Evolutionary conservation across 2,113 vertebrate species (phyloP), one percentile per base, ranked within the genome.

Genomic region (Bufo bufo): DNA sequence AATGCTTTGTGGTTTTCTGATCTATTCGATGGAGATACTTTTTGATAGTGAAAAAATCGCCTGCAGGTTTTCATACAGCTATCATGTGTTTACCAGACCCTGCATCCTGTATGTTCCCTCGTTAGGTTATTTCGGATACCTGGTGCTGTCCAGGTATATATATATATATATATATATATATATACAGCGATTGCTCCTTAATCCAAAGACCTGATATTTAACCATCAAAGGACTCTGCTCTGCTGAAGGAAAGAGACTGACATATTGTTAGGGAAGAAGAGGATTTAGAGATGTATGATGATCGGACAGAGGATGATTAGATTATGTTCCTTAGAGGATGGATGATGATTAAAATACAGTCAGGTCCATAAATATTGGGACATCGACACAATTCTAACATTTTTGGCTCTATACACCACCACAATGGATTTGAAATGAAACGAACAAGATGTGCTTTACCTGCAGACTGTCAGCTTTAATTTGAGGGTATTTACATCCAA

Each of bases 1-100:
- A 58, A 80, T 17, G 77, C 77, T 80, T 58, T 80, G 54, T 59
- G 77, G 23, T 80, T 80, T 59, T 59, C 54, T 80, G 5, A 59
- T 58, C 50, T 7, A 17, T 54, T 80, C n/a, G 54, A 58, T 59
- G 77, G 77, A 33, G 54, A 80, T 33, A 59, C 43, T 80, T 75
- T 80, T 58, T 79, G 77, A 79, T 79, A 56, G 50, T 79, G 20
- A 23, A 16, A 17, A 54, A 79, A 79, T 56, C 50, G 52, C 54
- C 77, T 59, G 77, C 77, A 80, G 77, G 54, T 56, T 80, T 56
- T 19, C 54, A 58, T 58, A 16, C 52, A 33, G 77, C 58, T 50
- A 16, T 33, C 77, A 59, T 23, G 54, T 33, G 54, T 80, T 80
- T 58, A 58, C 17, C 54, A 80, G 54, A 59, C 23, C 6, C 77